Evolutionary conservation across 2,888 invertebrate genomes (phyloP), one percentile per base, ranked within the genome.

Genomic region (Leuctra nigra): DNA sequence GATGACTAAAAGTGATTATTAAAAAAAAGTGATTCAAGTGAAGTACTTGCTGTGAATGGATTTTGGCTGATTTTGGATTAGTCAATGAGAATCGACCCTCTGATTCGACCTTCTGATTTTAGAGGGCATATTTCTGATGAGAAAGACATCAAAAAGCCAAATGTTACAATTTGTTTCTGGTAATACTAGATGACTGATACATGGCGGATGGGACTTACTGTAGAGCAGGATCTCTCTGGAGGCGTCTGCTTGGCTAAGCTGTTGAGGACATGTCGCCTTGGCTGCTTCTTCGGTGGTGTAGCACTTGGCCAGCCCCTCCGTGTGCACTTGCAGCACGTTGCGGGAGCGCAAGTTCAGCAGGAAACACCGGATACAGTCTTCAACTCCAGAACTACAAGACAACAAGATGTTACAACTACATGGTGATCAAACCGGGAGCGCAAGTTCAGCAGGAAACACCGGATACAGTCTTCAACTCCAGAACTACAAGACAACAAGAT

Each of bases 341-440:
- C 75, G 72, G 4, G 83, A 78, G 58, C 79, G 75, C 55, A 81
- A 70, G 61, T 75, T 73, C 58, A 83, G 66, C 61, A 79, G 77
- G 63, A 83, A 77, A 66, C 83, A 83, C 59, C 81, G 73, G 63
- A 79, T 77, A 67, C 83, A 83, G 61, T 75, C 75, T 39, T 75
- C 75, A 58, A 75, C 78, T 29, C 75, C 76, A 59, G 76, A 77
- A 63, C 79, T 80, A 66, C 53, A 69, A 70, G 35, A 50, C 20
- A 23, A 44, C 6, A 22, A 22, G 22, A 41, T 20, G 36, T 36
- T 13, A 36, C 13, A 13, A 14, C 4, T 6, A 82, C 77, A 67
- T 82, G 79, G 38, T 83, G 73, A 50, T 83, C 75, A 67, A 81
- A 83, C 52, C 75, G 72, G 4, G 83, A 78, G 58, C 79, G 75